Base-by-base conservation (phyloP, 2,113 vertebrate genomes). In the Hippocampus comes region DNA sequence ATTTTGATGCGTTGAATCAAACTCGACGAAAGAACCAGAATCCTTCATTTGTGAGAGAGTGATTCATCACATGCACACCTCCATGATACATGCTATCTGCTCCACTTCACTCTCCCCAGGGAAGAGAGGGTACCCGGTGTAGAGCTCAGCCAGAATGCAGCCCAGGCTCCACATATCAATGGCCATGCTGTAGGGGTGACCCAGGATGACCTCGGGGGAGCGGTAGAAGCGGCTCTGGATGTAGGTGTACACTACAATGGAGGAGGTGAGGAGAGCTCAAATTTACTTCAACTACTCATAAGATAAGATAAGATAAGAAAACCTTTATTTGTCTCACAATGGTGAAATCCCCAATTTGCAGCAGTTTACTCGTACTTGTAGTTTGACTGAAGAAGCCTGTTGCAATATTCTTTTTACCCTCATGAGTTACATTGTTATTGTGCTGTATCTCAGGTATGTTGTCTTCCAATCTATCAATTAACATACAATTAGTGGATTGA, bases 81-180 rank as follows among this genome's bases (percentile, higher is more conserved):
- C 97, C 95, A 97, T 96, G 79, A 98, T 95, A 87, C 95, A 97
- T 27, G 95, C 95, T 55, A 98, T 93, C 81, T 98, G 97, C 75
- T 98, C 97, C 75, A 91, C 90, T 77, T 97, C 96, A 4, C 96
- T 95, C 89, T 98, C 96, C 53, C 96, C 95, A 0, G 97, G 93
- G 67, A 98, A 98, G 7, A 98, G 93, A 0, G 96, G 97, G 70
- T 89, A 95, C 56, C 97, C 97, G 0, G 93, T 96, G 89, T 95
- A 92, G 46, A 98, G 90, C 81, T 98, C 96, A 0, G 94, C 95
- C 75, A 95, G 90, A 84, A 98, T 97, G 83, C 97, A 98, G 67
- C 96, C 97, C 79, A 98, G 89, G 72, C 96, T 98, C 97, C 97
- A 98, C 96, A 98, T 97, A 72, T 98, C 97, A 12, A 98, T 96